Conservation (phyloP, 2,888 invertebrate genomes). For the Choristoneura rosaceana region DNA sequence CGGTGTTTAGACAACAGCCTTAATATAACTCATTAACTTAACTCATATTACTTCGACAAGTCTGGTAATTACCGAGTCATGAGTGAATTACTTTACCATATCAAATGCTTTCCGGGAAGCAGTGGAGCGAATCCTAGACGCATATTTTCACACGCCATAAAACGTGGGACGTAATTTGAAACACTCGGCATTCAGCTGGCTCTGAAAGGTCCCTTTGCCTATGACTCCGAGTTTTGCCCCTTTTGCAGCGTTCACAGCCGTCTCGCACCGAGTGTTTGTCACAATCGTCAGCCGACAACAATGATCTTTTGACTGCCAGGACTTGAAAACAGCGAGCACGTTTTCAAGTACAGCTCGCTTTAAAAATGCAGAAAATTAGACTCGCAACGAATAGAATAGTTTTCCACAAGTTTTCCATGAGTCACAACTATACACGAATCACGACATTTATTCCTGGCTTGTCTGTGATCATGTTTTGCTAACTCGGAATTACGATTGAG, state of each 20-base stretch:
- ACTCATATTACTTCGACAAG: constrained; percentile 8
- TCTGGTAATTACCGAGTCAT: constrained; percentile 1
- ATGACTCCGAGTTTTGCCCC: constrained; percentile 56
- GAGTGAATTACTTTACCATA: constrained; percentile 5
- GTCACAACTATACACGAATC: neutral
- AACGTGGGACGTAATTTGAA: constrained; percentile 66
- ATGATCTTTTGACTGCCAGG: constrained; percentile 75
- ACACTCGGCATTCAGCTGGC: constrained; percentile 57
- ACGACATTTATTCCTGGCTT: neutral
- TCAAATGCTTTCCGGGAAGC: constrained; percentile 8
- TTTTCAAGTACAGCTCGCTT: constrained; percentile 55
- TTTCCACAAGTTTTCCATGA: constrained; percentile 40
- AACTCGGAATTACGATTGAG: neutral
- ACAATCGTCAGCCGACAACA: constrained; percentile 67
- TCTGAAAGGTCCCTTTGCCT: constrained; percentile 61
- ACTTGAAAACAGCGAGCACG: constrained; percentile 58
- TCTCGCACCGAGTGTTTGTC: constrained; percentile 58
- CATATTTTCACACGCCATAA: constrained; percentile 64
- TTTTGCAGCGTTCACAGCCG: constrained; percentile 54
- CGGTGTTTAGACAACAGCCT: neutral
- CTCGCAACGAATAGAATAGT: constrained; percentile 50
- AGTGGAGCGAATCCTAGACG: constrained; percentile 38
- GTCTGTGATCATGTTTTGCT: neutral
- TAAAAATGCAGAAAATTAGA: constrained; percentile 67
- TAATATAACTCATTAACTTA: constrained; percentile 7